These are phyloP conservation scores for Pheosia gnoma DNA, from an alignment of 2,888 invertebrate species.

Conservation along the genomic window DNA sequence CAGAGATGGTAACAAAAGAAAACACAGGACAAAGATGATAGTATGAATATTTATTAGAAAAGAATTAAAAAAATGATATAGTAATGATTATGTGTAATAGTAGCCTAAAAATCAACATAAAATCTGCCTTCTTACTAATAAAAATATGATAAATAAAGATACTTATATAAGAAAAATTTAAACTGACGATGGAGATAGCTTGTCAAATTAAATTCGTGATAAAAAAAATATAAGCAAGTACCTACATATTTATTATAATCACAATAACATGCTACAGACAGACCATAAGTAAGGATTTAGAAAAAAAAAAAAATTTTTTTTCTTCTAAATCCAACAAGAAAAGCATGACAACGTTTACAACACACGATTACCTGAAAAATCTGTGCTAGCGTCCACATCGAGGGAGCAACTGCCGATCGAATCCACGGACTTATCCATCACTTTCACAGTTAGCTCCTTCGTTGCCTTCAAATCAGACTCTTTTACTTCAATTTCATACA, in stretches of 20 bases:
- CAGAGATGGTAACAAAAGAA: slow-evolving; percentile 31
- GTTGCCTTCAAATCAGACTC: slow-evolving; percentile 71
- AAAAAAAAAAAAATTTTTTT: slow-evolving; percentile 6
- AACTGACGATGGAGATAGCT: not conserved
- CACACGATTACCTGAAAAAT: slow-evolving; percentile 87
- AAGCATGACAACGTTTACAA: slow-evolving; percentile 41
- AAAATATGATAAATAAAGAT: too few relatives aligned
- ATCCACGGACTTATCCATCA: slow-evolving; percentile 91
- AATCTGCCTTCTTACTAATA: too few relatives aligned
- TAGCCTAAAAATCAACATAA: too few relatives aligned
- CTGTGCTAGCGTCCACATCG: slow-evolving; percentile 91
- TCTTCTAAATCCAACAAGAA: not conserved
- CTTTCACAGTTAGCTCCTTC: slow-evolving; percentile 77
- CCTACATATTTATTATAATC: slow-evolving; percentile 9
- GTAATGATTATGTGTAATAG: not conserved
- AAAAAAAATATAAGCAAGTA: not conserved
- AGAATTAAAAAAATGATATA: slow-evolving; percentile 17
- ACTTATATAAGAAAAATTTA: too few relatives aligned
- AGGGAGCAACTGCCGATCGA: slow-evolving; percentile 94
- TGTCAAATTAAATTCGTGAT: not conserved
- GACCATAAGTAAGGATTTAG: slow-evolving; percentile 17
- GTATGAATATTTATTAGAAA: slow-evolving; percentile 35
- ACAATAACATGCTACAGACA: slow-evolving; percentile 19
- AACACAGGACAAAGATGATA: slow-evolving; percentile 34
- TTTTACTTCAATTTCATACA: slow-evolving; percentile 77